Base-by-base conservation (phyloP, 2,888 invertebrate species). In the Synanthedon formicaeformis region DNA sequence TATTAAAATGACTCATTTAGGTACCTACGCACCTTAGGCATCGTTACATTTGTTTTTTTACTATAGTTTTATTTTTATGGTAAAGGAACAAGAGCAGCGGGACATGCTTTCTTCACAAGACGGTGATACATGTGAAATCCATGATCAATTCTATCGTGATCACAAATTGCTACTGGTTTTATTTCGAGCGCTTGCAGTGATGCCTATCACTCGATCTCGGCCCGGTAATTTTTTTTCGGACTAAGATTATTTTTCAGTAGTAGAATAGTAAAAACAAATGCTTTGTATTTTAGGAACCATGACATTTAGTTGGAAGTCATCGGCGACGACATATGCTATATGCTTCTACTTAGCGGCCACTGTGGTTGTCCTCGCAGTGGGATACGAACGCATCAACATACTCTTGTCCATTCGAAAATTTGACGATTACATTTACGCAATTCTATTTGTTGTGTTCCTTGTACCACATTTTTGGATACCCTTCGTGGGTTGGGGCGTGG, bases 381-480 rank as follows among this genome's bases (percentile, higher is more conserved):
- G 92, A 0, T 88, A 88, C 58, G 91, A 92, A 64, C 77, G 92
- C 2, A 60, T 92, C 45, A 76, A 87, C 63, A 91, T 92, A 57
- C 72, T 92, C 40, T 81, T 88, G 13, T 90, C 90, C 27, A 90
- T 90, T 58, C 87, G 83, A 53, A 89, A 89, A 61, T 92, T 92
- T 62, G 92, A 92, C 66, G 92, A 92, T 62, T 92, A 92, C 63
- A 92, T 92, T 61, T 92, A 92, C 65, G 90, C 91, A 0, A 89
- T 92, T 53, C 79, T 92, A 14, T 92, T 92, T 65, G 85, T 92
- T 1, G 86, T 91, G 11, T 92, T 91, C 65, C 80, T 92, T 50
- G 86, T 92, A 10, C 92, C 92, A 0, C 92, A 92, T 66, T 92
- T 92, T 72, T 91, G 91, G 90, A 91, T 91, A 50, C 92, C 92